A percentile compares a stretch with the other conserved stretches of the same genome.
These are phyloP conservation scores for Cassiopea xamachana DNA, from an alignment of 30 jellyfish, hydroid and myxozoan species.

Conservation along the genomic window DNA sequence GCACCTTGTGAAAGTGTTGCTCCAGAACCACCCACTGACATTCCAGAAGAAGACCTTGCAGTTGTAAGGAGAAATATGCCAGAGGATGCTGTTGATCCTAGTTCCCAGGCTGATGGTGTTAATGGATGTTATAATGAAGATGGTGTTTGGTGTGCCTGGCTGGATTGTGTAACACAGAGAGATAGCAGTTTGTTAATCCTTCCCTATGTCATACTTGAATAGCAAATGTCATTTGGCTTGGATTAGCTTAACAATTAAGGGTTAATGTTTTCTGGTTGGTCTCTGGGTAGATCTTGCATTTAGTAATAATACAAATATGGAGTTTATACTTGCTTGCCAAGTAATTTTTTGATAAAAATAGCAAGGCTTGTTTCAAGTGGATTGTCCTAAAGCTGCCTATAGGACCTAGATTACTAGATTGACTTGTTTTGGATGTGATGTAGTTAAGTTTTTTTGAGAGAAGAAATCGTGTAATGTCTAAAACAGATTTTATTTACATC, in stretches of 20 bases:
- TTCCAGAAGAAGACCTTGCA: conserved; percentile 82
- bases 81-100: conserved; percentile 55
- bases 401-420: no score
- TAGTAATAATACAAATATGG: background rate
- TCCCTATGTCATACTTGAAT: conserved; percentile 89
- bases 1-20: background rate
- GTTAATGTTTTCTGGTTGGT: background rate
- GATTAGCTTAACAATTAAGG: background rate
- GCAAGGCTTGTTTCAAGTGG: background rate
- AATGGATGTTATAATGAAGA: conserved; percentile 82
- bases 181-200: conserved; percentile 50
- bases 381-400: no score
- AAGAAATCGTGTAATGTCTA: no score
- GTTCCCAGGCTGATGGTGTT: conserved; percentile 86
- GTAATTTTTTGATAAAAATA: no score
- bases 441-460: no score
- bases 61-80: conserved; percentile 68
- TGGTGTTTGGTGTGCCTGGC: conserved; percentile 82
- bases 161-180: conserved; percentile 70
- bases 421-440: no score
- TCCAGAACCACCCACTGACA: conserved; percentile 60
- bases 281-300: background rate
- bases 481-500: no score
- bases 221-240: background rate
- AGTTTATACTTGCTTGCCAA: background rate